phyloP scores from a whole-genome alignment of 2,888 invertebrate genomes.

The Leuctra nigra region DNA sequence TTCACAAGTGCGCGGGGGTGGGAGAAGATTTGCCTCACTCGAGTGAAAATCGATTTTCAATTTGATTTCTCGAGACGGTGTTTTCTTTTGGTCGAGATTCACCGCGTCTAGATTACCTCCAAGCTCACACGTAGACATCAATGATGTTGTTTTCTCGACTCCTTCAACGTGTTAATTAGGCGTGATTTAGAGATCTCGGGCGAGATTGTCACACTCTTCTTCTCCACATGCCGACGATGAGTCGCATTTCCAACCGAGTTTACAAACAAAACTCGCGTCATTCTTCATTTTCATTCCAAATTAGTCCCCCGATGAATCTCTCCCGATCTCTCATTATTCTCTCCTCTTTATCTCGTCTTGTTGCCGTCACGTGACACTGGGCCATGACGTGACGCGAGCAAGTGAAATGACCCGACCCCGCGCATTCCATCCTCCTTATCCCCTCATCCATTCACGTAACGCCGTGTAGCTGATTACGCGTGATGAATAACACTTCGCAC shows the following conservation, averaged over 20 bases:
- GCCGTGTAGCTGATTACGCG: constrained; percentile 11
- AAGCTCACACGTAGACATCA: no score
- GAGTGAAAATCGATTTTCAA: no score
- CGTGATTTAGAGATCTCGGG: no score
- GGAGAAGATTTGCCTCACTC: no score
- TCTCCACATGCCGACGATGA: no score
- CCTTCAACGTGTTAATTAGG: no score
- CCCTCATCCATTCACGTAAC: neutral
- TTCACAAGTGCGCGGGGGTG: no score
- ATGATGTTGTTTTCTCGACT: no score
- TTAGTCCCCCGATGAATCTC: neutral
- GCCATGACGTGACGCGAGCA: neutral
- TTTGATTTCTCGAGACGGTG: no score
- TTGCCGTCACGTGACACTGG: neutral
- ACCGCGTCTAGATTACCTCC: no score
- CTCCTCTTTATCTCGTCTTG: neutral
- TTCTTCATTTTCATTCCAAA: neutral
- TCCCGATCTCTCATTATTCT: neutral
- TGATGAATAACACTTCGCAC: constrained; percentile 11
- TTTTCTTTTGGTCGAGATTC: no score
- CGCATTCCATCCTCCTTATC: constrained; percentile 1
- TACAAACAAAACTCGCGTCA: constrained; percentile 3
- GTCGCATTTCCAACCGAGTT: neutral
- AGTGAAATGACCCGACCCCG: constrained; percentile 3
- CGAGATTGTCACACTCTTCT: no score